A percentile compares a stretch with the other conserved stretches of the same genome.
phyloP scores from a whole-genome alignment of 2,888 invertebrate genomes.

The Colletes collaris region DNA sequence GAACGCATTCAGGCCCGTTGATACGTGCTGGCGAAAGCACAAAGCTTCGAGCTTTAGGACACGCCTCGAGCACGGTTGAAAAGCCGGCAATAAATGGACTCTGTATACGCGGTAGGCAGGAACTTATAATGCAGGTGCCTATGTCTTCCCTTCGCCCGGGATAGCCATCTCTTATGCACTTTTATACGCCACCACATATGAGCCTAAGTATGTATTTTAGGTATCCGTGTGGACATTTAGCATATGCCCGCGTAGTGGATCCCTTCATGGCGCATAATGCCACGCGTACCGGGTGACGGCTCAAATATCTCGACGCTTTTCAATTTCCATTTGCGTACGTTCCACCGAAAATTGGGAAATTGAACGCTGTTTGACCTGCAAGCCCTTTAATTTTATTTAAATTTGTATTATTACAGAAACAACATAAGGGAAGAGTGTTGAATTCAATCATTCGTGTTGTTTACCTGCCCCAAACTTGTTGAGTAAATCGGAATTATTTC shows the following conservation, averaged over 20 bases:
- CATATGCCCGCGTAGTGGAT: slow-evolving; percentile 59
- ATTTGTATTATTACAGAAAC: too few relatives aligned
- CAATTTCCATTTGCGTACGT: not conserved
- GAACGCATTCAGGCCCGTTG: slow-evolving; percentile 67
- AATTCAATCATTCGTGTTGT: too few relatives aligned
- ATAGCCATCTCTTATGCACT: slow-evolving; percentile 82
- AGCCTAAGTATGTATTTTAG: slow-evolving; percentile 70
- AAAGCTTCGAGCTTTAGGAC: slow-evolving; percentile 76
- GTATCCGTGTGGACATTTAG: slow-evolving; percentile 74
- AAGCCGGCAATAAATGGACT: slow-evolving; percentile 79
- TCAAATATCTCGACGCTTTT: slow-evolving; percentile 26
- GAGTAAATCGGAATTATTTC: too few relatives aligned
- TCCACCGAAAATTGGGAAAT: not conserved
- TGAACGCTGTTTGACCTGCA: too few relatives aligned
- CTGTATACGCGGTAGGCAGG: slow-evolving; percentile 71
- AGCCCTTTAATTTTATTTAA: too few relatives aligned
- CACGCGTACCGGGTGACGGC: slow-evolving; percentile 62
- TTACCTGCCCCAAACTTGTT: too few relatives aligned
- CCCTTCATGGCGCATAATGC: slow-evolving; percentile 49
- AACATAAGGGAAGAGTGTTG: too few relatives aligned
- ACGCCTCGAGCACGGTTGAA: slow-evolving; percentile 73
- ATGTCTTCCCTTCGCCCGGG: slow-evolving; percentile 76
- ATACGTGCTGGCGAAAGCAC: slow-evolving; percentile 72
- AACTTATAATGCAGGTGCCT: slow-evolving; percentile 77
- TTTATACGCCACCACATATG: slow-evolving; percentile 76